A percentile compares a stretch with the other conserved stretches of the same genome.
Conservation (phyloP, 2,113 vertebrate genomes). For the Halichoeres trimaculatus region DNA sequence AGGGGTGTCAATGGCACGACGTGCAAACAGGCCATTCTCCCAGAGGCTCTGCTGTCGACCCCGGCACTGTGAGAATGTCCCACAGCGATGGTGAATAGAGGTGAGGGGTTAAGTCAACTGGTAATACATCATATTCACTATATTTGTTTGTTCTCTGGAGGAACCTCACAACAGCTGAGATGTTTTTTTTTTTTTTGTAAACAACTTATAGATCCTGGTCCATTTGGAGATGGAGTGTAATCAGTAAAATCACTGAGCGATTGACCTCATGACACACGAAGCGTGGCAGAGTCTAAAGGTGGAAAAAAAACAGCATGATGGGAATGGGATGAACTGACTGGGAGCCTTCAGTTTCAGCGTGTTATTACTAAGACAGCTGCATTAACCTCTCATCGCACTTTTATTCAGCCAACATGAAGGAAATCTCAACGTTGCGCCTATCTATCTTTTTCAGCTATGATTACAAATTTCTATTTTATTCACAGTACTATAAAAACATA, state of each 20-base stretch:
- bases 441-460: not conserved
- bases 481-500: conserved; percentile 2
- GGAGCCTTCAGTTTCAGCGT: not conserved
- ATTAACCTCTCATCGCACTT: not conserved
- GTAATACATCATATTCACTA: conserved; percentile 55
- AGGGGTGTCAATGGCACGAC: conserved; percentile 61
- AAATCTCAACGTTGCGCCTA: not conserved
- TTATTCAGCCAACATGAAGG: conserved; percentile 7
- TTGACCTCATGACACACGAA: conserved; percentile 36
- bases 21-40: conserved; percentile 64
- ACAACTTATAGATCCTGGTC: conserved; percentile 44
- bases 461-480: not conserved
- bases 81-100: conserved; percentile 57
- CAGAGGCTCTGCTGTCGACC: conserved; percentile 55
- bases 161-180: conserved; percentile 13
- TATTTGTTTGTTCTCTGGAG: conserved; percentile 21
- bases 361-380: conserved; percentile 1
- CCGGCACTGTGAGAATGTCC: conserved; percentile 41
- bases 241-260: conserved; percentile 38
- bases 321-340: not conserved
- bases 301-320: not conserved
- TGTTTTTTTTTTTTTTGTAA: conserved; percentile 32
- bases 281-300: not conserved
- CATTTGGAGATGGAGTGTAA: conserved; percentile 29
- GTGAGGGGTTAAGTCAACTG: conserved; percentile 71